Evolutionary conservation across 2,888 invertebrate genomes (phyloP).

Genomic region (Phlogophora meticulosa): DNA sequence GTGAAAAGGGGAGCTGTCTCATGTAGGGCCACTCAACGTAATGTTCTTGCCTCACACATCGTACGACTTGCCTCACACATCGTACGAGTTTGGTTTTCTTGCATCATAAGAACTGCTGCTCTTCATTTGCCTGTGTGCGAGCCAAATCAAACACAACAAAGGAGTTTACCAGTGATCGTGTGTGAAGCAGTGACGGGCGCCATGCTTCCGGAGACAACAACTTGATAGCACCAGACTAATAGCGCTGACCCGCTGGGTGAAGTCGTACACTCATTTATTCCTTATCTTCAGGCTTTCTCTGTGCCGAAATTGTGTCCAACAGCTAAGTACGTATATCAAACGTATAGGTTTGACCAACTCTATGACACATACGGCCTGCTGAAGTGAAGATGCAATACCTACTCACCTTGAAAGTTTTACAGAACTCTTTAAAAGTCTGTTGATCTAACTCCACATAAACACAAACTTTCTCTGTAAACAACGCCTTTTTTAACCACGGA

Average conservation of each 20-base stretch:
- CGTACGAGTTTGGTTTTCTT: neutral
- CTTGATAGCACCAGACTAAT: constrained; percentile 29
- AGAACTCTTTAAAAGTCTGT: neutral
- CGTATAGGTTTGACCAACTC: neutral
- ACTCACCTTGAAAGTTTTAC: neutral
- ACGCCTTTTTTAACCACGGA: neutral
- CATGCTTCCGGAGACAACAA: constrained; percentile 44
- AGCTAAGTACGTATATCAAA: too few species aligned
- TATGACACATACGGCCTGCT: neutral
- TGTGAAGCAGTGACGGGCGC: constrained; percentile 24
- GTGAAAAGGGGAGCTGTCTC: neutral
- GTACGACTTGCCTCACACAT: too few species aligned
- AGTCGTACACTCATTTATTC: constrained; percentile 16
- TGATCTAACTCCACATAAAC: neutral
- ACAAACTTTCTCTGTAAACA: neutral
- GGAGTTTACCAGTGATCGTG: constrained; percentile 17
- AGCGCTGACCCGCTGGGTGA: constrained; percentile 15
- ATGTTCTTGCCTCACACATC: neutral
- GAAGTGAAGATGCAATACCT: too few species aligned
- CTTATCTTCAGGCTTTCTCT: neutral
- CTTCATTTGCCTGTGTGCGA: neutral
- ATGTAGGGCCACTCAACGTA: neutral
- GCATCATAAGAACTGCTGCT: neutral
- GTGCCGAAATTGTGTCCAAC: neutral
- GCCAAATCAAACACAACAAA: constrained; percentile 18